Evolutionary conservation across 1,140 invertebrate genomes (phyloP).

Genomic region (Ganaspis sp.): DNA sequence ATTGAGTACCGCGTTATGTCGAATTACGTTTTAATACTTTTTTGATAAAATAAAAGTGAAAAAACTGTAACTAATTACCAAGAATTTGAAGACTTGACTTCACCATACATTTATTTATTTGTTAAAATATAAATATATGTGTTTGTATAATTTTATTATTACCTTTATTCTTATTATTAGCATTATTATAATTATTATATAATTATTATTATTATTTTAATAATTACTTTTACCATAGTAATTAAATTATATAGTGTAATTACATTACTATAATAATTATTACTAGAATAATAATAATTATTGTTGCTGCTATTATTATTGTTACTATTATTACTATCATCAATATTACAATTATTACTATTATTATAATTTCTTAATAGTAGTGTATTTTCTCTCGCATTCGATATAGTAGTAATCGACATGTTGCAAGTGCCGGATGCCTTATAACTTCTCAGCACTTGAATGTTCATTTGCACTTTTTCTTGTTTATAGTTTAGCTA

Average conservation of each 20-base stretch:
- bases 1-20: too few species aligned
- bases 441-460: neutral
- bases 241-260: constrained; percentile 49
- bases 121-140: constrained; percentile 73
- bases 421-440: constrained; percentile 39
- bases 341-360: neutral
- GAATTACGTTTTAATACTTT: too few species aligned
- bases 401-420: constrained; percentile 35
- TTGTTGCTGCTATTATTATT: constrained; percentile 38
- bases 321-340: neutral
- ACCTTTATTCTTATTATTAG: neutral
- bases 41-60: too few species aligned
- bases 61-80: too few species aligned
- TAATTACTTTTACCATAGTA: constrained; percentile 48
- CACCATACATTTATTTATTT: constrained; percentile 70
- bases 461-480: constrained; percentile 11
- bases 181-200: constrained; percentile 33
- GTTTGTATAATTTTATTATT: constrained; percentile 49
- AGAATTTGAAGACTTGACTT: constrained; percentile 40
- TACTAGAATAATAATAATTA: constrained; percentile 43
- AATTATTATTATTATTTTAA: constrained; percentile 48
- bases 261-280: constrained; percentile 49
- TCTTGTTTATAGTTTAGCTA: neutral
- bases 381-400: constrained; percentile 48
- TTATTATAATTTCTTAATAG: constrained; percentile 50